These are phyloP conservation scores for Drosophila falleni DNA, from an alignment of 2,888 invertebrate genomes.

Conservation along the genomic window DNA sequence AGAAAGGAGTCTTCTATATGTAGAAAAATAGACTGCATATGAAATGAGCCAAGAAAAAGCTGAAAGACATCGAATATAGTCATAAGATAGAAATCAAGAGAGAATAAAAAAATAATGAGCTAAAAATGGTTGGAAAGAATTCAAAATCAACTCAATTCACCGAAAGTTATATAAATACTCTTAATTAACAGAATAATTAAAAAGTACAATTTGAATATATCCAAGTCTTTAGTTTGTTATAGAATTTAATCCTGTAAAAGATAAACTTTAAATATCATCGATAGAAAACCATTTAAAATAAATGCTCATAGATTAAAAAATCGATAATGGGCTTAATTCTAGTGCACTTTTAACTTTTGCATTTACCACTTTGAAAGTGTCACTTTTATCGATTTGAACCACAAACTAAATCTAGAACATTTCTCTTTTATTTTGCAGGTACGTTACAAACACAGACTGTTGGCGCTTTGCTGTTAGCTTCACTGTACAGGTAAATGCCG, in stretches of 20 bases:
- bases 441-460: conserved; percentile 25
- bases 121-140: neutral
- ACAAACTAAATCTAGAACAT: conserved; percentile 23
- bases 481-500: conserved; percentile 36
- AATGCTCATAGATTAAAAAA: neutral
- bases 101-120: conserved; percentile 3
- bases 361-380: neutral
- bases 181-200: no score
- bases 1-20: conserved; percentile 26
- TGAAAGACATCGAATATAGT: conserved; percentile 33
- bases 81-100: conserved; percentile 29
- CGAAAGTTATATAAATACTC: neutral
- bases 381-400: conserved; percentile 1
- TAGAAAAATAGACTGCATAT: conserved; percentile 61
- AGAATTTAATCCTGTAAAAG: no score
- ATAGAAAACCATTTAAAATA: neutral
- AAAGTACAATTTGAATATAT: no score
- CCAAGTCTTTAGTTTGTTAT: no score
- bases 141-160: neutral
- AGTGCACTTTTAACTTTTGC: neutral
- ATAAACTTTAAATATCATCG: no score
- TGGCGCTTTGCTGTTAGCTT: neutral
- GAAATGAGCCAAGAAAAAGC: conserved; percentile 44
- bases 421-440: conserved; percentile 39
- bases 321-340: neutral